Evolutionary conservation across 1,140 invertebrate species (phyloP), one percentile per base, ranked within the genome.

Genomic region (Nasonia vitripennis): DNA sequence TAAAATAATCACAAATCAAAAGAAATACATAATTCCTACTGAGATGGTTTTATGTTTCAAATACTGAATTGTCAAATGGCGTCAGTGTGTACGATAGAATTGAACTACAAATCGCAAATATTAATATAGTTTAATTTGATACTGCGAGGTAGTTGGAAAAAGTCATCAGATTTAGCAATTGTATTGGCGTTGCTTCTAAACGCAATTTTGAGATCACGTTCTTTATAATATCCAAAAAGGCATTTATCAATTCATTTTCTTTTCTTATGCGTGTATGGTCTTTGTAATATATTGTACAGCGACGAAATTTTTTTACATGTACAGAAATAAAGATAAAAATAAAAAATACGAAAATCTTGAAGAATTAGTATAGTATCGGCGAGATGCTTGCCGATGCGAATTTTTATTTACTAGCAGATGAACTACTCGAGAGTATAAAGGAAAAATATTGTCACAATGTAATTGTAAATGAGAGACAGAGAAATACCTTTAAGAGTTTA

Each of bases 251-350:
- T 48, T 82, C 70, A 55, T 73, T 78, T 45, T 73, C 27, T 82
- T 78, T 12, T 62, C 78, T 48, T 70, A 81, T 68, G 79, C 70
- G 51, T 81, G 12, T n/a, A 77, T 41, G 70, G 17, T 85, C 55
- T 78, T 86, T 86, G 85, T 86, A 86, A 82, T 78, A 84, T 86
- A 82, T 83, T 83, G 81, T 86, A 83, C 77, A 86, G 86, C 48
- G 73, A 80, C 34, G 17, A 86, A 71, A 77, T 84, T 83, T 78
- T 27, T 83, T 84, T 86, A 84, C 51, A 80, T 86, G 81, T 86
- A 83, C 81, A 84, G 78, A 86, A 83, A 51, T 55, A 83, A 73
- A 83, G 79, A 80, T 82, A 68, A 81, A 86, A 77, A 74, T 78
- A 6, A 11, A 78, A 70, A 81, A 51, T 71, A 86, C 68, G 27